Evolutionary conservation across 2,888 invertebrate species (phyloP).

Genomic region (Trachelus tabidus): DNA sequence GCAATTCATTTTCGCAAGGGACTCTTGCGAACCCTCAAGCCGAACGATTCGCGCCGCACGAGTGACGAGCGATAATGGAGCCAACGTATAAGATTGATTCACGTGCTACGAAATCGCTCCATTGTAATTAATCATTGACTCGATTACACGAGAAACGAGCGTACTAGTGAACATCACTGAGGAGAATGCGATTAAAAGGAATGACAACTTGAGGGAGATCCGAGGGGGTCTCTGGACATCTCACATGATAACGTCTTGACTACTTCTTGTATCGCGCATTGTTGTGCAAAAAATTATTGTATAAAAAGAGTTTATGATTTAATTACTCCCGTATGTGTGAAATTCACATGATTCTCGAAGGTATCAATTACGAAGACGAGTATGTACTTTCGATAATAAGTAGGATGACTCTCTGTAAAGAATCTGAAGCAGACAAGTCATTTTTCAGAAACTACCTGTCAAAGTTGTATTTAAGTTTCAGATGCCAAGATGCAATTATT

Average conservation of each 20-base stretch:
- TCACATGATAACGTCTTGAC: neutral
- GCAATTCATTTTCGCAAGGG: neutral
- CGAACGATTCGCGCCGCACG: conserved; percentile 5
- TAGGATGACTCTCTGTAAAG: too few relatives aligned
- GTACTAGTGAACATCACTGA: conserved; percentile 18
- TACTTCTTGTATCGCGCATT: neutral
- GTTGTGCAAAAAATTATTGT: neutral
- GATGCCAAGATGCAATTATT: too few relatives aligned
- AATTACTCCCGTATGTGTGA: too few relatives aligned
- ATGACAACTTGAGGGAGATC: neutral
- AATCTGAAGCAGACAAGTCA: too few relatives aligned
- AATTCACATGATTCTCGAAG: too few relatives aligned
- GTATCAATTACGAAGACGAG: too few relatives aligned
- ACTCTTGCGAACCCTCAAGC: neutral
- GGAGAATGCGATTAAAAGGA: conserved; percentile 26
- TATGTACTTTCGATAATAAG: too few relatives aligned
- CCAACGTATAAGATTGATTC: conserved; percentile 34
- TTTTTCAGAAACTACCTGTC: too few relatives aligned
- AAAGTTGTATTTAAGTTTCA: neutral
- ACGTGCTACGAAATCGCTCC: conserved; percentile 36
- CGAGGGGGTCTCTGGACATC: neutral
- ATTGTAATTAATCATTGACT: conserved; percentile 35
- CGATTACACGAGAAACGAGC: conserved; percentile 23
- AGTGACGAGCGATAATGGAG: conserved; percentile 22
- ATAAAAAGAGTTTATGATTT: neutral